Evolutionary conservation across 2,113 vertebrate species (phyloP), one percentile per base, ranked within the genome.

Genomic region (rabbit (Oryctolagus cuniculus)): DNA sequence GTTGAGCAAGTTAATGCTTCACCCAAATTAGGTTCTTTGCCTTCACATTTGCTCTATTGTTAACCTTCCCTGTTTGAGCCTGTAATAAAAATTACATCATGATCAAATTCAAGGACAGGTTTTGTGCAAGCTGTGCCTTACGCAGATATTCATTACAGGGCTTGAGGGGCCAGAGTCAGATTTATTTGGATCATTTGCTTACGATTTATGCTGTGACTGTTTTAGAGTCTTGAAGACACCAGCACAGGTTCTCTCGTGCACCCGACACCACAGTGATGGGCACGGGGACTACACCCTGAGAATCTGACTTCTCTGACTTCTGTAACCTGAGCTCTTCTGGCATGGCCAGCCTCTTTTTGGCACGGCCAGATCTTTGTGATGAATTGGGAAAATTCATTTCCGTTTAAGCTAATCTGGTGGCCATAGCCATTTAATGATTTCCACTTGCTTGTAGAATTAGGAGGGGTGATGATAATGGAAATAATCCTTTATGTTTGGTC

Each of bases 31-130:
- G 53, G 49, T 94, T 87, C 74, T 91, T 96, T 97, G n/a, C 88
- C 55, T 90, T 94, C 95, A 89, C 81, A 96, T 97, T 98, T 96
- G 89, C 95, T 96, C 81, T 93, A 55, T 87, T 49, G 79, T 92
- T 98, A 97, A 97, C 97, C 96, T 98, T 97, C 90, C 88, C 94
- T 82, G 74, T 95, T 96, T 97, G 95, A 96, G 95, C 34, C 88
- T 93, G 93, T 94, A 98, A 93, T 92, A 93, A 92, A 97, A 96
- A 96, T 97, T 97, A 94, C 92, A 92, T 96, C 91, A 97, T 61
- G 81, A 95, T 96, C 93, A 94, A 97, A 97, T 84, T 77, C 95
- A 97, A 97, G 84, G 90, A 81, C 69, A 87, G n/a, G 75, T 84
- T 96, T 97, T 98, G 97, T 98, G 78, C 96, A 80, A 87, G 75